Percentiles rank a stretch among this genome's conserved stretches.
Evolutionary conservation across 1,140 invertebrate genomes (phyloP).

Genomic region (Akabosia matsudoensis): DNA sequence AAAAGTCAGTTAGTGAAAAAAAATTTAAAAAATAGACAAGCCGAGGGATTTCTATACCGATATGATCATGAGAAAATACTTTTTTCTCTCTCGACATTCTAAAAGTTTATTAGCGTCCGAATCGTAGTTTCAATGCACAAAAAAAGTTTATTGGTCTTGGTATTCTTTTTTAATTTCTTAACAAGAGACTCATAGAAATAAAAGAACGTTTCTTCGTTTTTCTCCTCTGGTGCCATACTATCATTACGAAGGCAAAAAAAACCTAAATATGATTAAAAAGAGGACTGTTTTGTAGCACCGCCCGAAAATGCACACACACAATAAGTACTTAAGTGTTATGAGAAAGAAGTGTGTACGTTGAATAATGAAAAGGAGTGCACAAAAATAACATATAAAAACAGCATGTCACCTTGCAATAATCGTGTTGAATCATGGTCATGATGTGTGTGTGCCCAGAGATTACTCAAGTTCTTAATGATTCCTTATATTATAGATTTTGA

Average conservation of each 20-base stretch:
- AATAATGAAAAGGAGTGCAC: neutral
- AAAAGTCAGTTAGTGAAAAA: too few species aligned
- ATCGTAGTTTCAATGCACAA: neutral
- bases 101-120: neutral
- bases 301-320: constrained; percentile 10
- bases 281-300: neutral
- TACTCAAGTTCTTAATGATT: neutral
- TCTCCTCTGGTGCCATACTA: neutral
- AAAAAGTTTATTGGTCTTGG: neutral
- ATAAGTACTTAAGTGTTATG: neutral
- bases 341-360: neutral
- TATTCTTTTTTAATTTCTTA: neutral
- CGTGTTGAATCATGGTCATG: neutral
- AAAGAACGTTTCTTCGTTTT: neutral
- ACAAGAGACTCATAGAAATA: neutral
- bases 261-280: neutral
- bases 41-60: too few species aligned
- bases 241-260: neutral
- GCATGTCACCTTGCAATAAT: constrained; percentile 8
- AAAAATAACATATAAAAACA: neutral
- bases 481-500: constrained; percentile 6
- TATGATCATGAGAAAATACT: too few species aligned
- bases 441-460: neutral
- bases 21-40: too few species aligned
- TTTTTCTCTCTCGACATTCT: too few species aligned